These are phyloP conservation scores for Ostrea denselamellosa DNA, from an alignment of 1,140 invertebrate species.

Conservation along the genomic window DNA sequence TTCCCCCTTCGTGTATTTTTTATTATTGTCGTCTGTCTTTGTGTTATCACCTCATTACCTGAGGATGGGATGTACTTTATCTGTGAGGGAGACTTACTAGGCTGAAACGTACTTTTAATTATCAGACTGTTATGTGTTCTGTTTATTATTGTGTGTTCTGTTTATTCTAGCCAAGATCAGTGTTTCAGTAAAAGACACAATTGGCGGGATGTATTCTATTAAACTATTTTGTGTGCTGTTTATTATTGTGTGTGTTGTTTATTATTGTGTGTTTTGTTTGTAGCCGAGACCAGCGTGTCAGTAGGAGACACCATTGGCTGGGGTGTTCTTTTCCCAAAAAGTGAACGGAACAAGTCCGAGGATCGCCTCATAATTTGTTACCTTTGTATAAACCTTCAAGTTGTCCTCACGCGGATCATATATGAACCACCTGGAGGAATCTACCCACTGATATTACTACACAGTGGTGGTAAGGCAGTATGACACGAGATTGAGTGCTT, in stretches of 20 bases:
- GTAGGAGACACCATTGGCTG: constrained; percentile 67
- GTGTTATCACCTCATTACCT: no score
- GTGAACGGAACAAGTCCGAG: constrained; percentile 58
- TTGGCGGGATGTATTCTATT: background rate
- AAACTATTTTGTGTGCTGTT: background rate
- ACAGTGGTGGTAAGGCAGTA: constrained; percentile 65
- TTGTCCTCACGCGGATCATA: constrained; percentile 71
- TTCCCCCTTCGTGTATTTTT: no score
- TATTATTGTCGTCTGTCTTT: no score
- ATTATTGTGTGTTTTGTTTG: background rate
- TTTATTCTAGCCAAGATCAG: no score
- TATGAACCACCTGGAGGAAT: constrained; percentile 75
- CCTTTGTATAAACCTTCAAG: constrained; percentile 73
- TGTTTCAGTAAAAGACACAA: background rate
- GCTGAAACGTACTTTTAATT: no score
- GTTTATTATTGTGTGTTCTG: no score
- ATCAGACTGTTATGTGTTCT: no score
- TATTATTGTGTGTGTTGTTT: background rate
- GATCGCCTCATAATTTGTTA: constrained; percentile 75
- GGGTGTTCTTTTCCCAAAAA: constrained; percentile 66
- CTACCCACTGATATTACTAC: constrained; percentile 72
- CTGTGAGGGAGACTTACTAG: no score
- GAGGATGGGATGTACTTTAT: no score
- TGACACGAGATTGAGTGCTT: no score
- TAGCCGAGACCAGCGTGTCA: constrained; percentile 54